Evolutionary conservation across 2,888 invertebrate genomes (phyloP).

Genomic region (Orthosia gothica): DNA sequence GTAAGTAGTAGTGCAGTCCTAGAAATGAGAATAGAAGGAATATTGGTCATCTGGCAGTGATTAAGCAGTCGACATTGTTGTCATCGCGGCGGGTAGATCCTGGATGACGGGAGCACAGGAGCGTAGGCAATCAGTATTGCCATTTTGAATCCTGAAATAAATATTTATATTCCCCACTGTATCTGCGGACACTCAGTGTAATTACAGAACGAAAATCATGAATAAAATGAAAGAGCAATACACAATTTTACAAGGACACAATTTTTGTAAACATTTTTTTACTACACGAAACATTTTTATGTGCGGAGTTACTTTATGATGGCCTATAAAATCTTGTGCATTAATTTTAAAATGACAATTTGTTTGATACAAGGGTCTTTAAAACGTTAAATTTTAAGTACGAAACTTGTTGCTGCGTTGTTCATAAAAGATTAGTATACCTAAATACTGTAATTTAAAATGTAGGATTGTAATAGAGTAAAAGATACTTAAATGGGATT

Average conservation of each 20-base stretch:
- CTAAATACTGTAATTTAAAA: background rate
- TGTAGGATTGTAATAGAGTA: background rate
- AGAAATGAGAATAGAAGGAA: too few species aligned
- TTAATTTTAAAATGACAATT: slow-evolving; percentile 45
- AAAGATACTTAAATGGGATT: background rate
- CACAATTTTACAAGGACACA: slow-evolving; percentile 17
- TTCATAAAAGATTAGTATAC: slow-evolving; percentile 20
- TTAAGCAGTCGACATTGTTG: too few species aligned
- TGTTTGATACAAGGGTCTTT: slow-evolving; percentile 22
- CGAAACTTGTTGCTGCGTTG: slow-evolving; percentile 15
- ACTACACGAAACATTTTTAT: slow-evolving; percentile 41
- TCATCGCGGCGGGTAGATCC: too few species aligned
- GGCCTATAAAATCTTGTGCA: slow-evolving; percentile 41
- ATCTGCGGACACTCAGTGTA: background rate
- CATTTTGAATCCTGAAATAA: slow-evolving; percentile 8
- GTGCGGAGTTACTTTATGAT: slow-evolving; percentile 40
- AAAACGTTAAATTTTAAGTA: slow-evolving; percentile 27
- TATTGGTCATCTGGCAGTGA: too few species aligned
- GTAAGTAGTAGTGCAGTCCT: too few species aligned
- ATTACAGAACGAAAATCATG: slow-evolving; percentile 16
- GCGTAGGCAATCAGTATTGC: slow-evolving; percentile 1
- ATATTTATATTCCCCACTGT: slow-evolving; percentile 8
- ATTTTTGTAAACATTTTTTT: slow-evolving; percentile 41
- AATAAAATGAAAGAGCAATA: slow-evolving; percentile 25
- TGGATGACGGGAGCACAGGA: too few species aligned